These are phyloP conservation scores for Pseudoatta argentina DNA, from an alignment of 1,140 invertebrate species.

Conservation along the genomic window DNA sequence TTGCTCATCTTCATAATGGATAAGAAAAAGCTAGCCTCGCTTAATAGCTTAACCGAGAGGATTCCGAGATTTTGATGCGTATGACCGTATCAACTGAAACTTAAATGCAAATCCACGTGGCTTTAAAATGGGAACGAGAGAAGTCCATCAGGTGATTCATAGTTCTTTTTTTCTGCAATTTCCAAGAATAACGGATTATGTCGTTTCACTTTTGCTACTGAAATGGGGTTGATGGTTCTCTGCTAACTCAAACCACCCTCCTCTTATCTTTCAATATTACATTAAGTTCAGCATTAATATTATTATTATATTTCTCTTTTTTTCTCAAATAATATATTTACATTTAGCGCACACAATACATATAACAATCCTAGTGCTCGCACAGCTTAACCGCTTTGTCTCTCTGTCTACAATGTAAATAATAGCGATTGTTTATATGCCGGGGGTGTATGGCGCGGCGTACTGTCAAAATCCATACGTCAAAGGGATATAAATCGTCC, in stretches of 20 bases:
- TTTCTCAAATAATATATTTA: neutral
- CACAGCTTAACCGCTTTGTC: neutral
- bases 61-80: constrained; percentile 19
- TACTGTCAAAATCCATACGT: neutral
- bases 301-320: neutral
- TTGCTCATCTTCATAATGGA: neutral
- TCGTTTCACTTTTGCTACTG: constrained; percentile 31
- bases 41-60: constrained; percentile 3
- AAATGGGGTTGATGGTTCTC: constrained; percentile 27
- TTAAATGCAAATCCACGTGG: constrained; percentile 58
- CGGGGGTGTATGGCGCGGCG: neutral
- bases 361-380: neutral
- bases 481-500: constrained; percentile 30
- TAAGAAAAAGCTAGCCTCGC: constrained; percentile 4
- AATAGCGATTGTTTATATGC: constrained; percentile 36
- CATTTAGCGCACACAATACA: neutral
- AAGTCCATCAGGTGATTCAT: constrained; percentile 39
- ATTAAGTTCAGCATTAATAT: neutral
- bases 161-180: constrained; percentile 53
- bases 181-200: constrained; percentile 60
- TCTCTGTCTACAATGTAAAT: neutral
- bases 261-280: neutral
- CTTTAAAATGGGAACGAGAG: constrained; percentile 52
- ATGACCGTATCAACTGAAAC: constrained; percentile 27
- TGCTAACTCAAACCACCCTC: neutral